Conservation (phyloP, 2,113 vertebrate genomes). For the Pleuronectes platessa region DNA sequence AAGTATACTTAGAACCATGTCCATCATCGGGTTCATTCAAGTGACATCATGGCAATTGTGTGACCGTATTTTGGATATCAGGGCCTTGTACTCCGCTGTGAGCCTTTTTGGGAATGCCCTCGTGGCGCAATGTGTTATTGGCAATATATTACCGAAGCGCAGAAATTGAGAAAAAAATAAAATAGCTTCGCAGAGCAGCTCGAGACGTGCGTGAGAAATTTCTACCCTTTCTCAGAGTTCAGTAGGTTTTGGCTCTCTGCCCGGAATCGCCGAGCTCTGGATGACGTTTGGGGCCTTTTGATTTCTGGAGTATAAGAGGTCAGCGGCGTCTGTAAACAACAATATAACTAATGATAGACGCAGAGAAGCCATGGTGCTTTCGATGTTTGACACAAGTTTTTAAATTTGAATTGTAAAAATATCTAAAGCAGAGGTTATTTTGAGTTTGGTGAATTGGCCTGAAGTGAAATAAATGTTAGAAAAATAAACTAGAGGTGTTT, state of each 20-base stretch:
- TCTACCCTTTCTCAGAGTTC: conserved; percentile 72
- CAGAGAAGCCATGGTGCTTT: background rate
- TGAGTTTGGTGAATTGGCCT: background rate
- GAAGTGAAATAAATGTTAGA: background rate
- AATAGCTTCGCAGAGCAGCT: conserved; percentile 22
- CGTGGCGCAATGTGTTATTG: conserved; percentile 7
- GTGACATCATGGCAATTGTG: background rate
- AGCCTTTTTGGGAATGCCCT: conserved; percentile 24
- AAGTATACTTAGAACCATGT: conserved; percentile 47
- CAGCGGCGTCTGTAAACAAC: conserved; percentile 32
- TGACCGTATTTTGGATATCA: background rate
- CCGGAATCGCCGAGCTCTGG: conserved; percentile 49
- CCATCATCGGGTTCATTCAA: conserved; percentile 14
- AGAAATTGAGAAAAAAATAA: conserved; percentile 43
- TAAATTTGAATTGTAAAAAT: background rate
- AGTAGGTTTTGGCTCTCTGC: conserved; percentile 72
- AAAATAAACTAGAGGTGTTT: background rate
- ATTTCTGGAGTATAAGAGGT: conserved; percentile 27
- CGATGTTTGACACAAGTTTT: background rate
- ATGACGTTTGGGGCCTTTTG: conserved; percentile 31
- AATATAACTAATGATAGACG: conserved; percentile 3
- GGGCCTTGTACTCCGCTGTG: background rate
- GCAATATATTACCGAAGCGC: conserved; percentile 14
- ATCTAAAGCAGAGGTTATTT: too few species aligned
- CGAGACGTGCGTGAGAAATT: conserved; percentile 76